Base-by-base conservation (phyloP, 2,888 invertebrate species). In the Pterostichus niger region DNA sequence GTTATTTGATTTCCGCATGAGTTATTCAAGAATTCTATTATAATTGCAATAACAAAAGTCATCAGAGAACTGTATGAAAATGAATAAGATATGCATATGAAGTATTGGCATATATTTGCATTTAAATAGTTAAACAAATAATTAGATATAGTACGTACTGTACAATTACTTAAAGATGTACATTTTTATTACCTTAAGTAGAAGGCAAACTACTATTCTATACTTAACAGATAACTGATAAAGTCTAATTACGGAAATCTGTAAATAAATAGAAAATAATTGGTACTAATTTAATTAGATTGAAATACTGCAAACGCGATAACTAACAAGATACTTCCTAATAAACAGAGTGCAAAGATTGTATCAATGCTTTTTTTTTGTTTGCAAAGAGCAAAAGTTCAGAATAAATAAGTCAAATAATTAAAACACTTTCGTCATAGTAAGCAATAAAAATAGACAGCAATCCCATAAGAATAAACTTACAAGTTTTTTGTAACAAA, bases 41-140 rank as follows among this genome's bases (percentile, higher is more conserved):
- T 40, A 40, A 11, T 49, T 49, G 2, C n/a, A 49, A 49, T 49
- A 49, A 49, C 5, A 44, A 44, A 10, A 2, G 7, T 7, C 44
- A 44, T 11, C 9, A 1, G 11, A 10, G 4, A 6, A 49, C 13
- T n/a, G 11, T 13, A 10, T 49, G 1, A 56, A 56, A 56, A 56
- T 56, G 31, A 56, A 56, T 13, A 9, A 56, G 49, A 13, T 49
- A 56, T 13, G 13, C 52, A 52, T 71, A 33, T 64, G 68, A 71
- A 13, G 40, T 71, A 40, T 71, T 44, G 44, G 68, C 17, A 71
- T 40, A 71, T 15, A 71, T 71, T 71, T 44, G 46, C 68, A 71
- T 71, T 44, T 71, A 40, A 71, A 71, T 71, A 17, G 40, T 71
- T 40, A 71, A 71, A 71, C 68, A 71, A 71, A 71, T 71, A 71